A percentile compares a stretch with the other conserved stretches of the same genome.
Conservation (phyloP, 37 sponge, comb jelly and placozoan species). For the Theonella swinhoei region DNA sequence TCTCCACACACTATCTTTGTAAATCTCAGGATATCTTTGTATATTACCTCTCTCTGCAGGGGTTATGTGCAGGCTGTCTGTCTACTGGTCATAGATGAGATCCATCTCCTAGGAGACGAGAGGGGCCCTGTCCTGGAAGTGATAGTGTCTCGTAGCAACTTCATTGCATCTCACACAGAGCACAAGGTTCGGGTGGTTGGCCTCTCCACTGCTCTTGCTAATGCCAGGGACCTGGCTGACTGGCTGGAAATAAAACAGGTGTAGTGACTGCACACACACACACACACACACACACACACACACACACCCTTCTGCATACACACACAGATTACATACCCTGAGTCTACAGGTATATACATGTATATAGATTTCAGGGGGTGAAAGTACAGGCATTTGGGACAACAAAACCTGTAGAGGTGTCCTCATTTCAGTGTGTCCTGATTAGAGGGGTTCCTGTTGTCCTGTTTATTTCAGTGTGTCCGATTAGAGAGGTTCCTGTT, state of each 20-base stretch:
- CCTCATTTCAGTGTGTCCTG: no score
- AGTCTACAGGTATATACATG: no score
- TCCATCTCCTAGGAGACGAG: slow-evolving; percentile 97
- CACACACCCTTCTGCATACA: not conserved
- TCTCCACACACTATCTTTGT: no score
- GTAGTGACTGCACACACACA: not conserved
- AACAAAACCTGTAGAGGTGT: no score
- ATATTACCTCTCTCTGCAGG: slow-evolving; percentile 16
- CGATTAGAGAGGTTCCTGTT: no score
- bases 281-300: not conserved
- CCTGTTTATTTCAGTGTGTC: no score
- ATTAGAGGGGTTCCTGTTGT: no score
- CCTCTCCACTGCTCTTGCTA: slow-evolving; percentile 96
- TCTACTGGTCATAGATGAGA: slow-evolving; percentile 96
- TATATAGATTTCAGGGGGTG: no score
- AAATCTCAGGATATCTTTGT: no score
- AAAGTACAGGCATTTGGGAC: no score
- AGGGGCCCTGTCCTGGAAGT: slow-evolving; percentile 98
- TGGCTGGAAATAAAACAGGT: slow-evolving; percentile 92
- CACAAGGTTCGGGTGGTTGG: slow-evolving; percentile 88
- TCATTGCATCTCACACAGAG: slow-evolving; percentile 96
- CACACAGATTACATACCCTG: no score
- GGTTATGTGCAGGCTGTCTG: slow-evolving; percentile 79
- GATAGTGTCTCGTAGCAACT: slow-evolving; percentile 97
- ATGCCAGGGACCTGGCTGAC: slow-evolving; percentile 94